These are phyloP conservation scores for Rutpela maculata DNA, from an alignment of 2,888 invertebrate species.

Conservation along the genomic window DNA sequence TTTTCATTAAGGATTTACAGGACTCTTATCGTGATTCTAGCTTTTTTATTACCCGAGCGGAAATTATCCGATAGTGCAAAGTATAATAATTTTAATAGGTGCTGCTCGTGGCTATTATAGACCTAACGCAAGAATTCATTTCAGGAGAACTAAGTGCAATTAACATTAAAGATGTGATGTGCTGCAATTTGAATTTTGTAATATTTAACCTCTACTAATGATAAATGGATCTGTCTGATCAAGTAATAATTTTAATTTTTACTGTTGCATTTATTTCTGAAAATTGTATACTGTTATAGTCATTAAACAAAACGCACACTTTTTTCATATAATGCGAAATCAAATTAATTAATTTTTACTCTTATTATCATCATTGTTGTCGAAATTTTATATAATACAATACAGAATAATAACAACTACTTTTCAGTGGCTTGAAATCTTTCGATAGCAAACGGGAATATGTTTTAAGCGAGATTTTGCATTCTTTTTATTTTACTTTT, in stretches of 20 bases:
- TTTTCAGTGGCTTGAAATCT: no score
- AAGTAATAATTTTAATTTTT: background rate
- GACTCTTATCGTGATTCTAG: background rate
- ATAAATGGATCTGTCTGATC: background rate
- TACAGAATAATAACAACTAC: no score
- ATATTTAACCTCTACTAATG: background rate
- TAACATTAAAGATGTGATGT: conserved; percentile 15
- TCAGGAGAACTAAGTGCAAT: conserved; percentile 7
- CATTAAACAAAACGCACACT: no score
- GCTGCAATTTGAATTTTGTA: conserved; percentile 3
- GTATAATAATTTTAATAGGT: conserved; percentile 27
- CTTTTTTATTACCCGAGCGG: conserved; percentile 13
- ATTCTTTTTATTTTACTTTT: no score
- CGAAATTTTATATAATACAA: no score
- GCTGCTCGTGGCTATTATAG: conserved; percentile 1
- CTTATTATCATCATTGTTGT: no score
- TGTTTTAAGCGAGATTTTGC: no score
- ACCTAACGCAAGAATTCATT: conserved; percentile 15
- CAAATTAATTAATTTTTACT: no score
- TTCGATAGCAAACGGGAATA: no score
- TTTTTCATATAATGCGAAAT: no score
- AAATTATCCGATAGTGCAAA: conserved; percentile 21
- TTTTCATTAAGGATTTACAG: conserved; percentile 28
- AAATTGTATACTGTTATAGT: no score
- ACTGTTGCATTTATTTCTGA: background rate